Evolutionary conservation across 2,888 invertebrate genomes (phyloP).

Genomic region (Leucophenga montana): DNA sequence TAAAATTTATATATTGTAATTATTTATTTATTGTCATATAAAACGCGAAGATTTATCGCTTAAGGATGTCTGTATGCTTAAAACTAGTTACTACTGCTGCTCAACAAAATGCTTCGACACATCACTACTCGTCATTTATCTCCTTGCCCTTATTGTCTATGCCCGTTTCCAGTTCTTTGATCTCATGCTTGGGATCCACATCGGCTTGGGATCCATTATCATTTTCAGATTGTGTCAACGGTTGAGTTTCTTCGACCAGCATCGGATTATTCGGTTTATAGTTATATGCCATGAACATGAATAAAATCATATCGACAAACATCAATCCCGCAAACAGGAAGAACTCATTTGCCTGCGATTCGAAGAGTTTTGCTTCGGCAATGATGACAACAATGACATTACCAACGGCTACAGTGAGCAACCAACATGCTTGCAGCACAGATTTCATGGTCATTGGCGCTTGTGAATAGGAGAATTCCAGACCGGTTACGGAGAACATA

Average conservation of each 20-base stretch:
- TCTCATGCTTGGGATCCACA: conserved; percentile 35
- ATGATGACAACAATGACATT: conserved; percentile 94
- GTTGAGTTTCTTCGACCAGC: conserved; percentile 45
- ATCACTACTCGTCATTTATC: conserved; percentile 45
- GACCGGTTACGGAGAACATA: conserved; percentile 81
- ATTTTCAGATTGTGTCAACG: conserved; percentile 41
- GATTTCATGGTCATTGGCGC: conserved; percentile 91
- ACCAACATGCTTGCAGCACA: conserved; percentile 92
- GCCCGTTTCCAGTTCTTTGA: conserved; percentile 46
- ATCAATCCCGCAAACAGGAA: conserved; percentile 92
- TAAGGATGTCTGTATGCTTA: conserved; percentile 23
- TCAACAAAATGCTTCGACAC: not conserved
- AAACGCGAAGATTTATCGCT: conserved; percentile 47
- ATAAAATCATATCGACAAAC: conserved; percentile 87
- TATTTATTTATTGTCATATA: conserved; percentile 49
- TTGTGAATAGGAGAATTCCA: conserved; percentile 82
- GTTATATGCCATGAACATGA: conserved; percentile 84
- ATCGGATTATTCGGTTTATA: conserved; percentile 77
- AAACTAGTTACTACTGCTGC: not conserved
- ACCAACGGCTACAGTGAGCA: conserved; percentile 94
- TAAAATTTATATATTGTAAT: conserved; percentile 45
- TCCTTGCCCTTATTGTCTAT: conserved; percentile 58
- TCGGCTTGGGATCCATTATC: not conserved
- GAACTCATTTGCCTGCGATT: conserved; percentile 88
- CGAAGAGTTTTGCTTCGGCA: conserved; percentile 84